These are phyloP conservation scores for Brachyalestes nurse DNA, from an alignment of 2,797 vertebrate genomes.

Conservation along the genomic window DNA sequence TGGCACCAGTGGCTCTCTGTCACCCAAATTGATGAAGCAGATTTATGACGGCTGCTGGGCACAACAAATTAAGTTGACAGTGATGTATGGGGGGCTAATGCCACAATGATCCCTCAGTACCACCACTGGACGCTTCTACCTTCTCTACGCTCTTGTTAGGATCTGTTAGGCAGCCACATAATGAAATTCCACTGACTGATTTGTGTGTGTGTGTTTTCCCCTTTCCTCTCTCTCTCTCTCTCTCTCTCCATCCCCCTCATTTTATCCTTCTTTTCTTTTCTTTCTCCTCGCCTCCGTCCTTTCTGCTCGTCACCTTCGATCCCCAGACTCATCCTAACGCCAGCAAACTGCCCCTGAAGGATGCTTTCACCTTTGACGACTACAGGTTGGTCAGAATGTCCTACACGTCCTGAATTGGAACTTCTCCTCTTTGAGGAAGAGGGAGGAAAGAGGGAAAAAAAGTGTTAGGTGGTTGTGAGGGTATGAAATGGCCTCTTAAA, in stretches of 20 bases:
- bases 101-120: slow-evolving; percentile 84
- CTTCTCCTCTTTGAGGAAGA: slow-evolving; percentile 25
- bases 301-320: slow-evolving; percentile 66
- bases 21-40: slow-evolving; percentile 91
- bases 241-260: slow-evolving; percentile 20
- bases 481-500: slow-evolving; percentile 53
- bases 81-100: slow-evolving; percentile 92
- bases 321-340: slow-evolving; percentile 94
- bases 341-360: slow-evolving; percentile 95
- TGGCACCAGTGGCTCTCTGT: slow-evolving; percentile 78
- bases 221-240: slow-evolving; percentile 13
- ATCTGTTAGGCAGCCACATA: slow-evolving; percentile 87
- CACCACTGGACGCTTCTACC: slow-evolving; percentile 83
- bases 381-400: slow-evolving; percentile 89
- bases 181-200: slow-evolving; percentile 90
- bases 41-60: slow-evolving; percentile 95
- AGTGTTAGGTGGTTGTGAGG: slow-evolving; percentile 30
- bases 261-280: slow-evolving; percentile 25
- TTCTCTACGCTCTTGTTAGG: slow-evolving; percentile 92
- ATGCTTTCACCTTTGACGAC: slow-evolving; percentile 97
- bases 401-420: slow-evolving; percentile 38
- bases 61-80: slow-evolving; percentile 97
- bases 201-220: slow-evolving; percentile 62
- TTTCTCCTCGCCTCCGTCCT: slow-evolving; percentile 29
- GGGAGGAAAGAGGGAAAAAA: not conserved